Conservation (phyloP, 2,888 invertebrate species). For the Cheilosia urbana region DNA sequence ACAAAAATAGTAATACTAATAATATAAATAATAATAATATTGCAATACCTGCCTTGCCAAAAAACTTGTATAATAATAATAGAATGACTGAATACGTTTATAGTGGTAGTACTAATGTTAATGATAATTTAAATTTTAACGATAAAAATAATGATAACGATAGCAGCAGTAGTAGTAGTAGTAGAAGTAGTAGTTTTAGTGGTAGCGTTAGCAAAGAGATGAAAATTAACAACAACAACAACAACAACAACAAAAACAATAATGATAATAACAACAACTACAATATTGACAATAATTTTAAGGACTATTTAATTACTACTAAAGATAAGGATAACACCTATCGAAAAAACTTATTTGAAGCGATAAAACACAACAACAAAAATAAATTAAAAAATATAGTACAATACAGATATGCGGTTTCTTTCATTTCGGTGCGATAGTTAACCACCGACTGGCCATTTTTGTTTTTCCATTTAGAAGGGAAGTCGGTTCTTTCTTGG, state of each 20-base stretch:
- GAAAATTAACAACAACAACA: constrained; percentile 52
- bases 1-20: constrained; percentile 80
- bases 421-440: constrained; percentile 69
- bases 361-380: constrained; percentile 80
- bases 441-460: constrained; percentile 24
- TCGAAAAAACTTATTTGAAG: constrained; percentile 76
- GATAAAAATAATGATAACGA: constrained; percentile 73
- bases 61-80: constrained; percentile 82
- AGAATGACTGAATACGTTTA: constrained; percentile 76
- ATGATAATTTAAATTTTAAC: constrained; percentile 60
- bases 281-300: constrained; percentile 81
- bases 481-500: constrained; percentile 15
- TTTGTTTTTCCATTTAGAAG: constrained; percentile 15
- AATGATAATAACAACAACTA: constrained; percentile 59
- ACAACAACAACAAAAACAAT: constrained; percentile 42
- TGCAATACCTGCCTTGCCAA: constrained; percentile 84
- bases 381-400: constrained; percentile 83
- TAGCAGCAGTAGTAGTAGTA: constrained; percentile 66
- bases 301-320: constrained; percentile 79
- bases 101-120: constrained; percentile 72
- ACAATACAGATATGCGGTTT: constrained; percentile 83
- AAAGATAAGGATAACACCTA: constrained; percentile 77
- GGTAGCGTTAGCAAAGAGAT: constrained; percentile 46
- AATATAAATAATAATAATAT: constrained; percentile 75
- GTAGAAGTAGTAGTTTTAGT: constrained; percentile 52